Conservation (phyloP, 2,888 invertebrate genomes). For the Eupithecia centaureata region DNA sequence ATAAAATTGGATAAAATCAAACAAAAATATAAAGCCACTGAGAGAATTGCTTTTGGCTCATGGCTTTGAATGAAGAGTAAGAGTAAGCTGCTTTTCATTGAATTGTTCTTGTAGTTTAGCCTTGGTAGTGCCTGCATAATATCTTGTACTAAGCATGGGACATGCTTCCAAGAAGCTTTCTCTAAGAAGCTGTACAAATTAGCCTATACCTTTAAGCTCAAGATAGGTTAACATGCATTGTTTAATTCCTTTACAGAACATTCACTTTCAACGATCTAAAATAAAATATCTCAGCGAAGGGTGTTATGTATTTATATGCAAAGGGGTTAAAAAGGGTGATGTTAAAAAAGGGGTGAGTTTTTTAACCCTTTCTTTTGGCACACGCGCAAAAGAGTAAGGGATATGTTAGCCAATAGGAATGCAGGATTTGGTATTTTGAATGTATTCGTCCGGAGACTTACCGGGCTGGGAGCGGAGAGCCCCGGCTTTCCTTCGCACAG, state of each 20-base stretch:
- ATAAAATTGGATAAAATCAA: not conserved
- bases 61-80: not conserved
- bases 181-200: not conserved
- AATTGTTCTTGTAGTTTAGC: not conserved
- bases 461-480: conserved; percentile 53
- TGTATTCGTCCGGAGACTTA: conserved; percentile 66
- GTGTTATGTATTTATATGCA: conserved; percentile 47
- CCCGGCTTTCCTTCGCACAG: conserved; percentile 51
- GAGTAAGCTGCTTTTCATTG: not conserved
- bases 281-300: conserved; percentile 36
- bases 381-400: conserved; percentile 79
- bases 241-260: not conserved
- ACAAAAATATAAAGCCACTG: not conserved
- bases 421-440: conserved; percentile 69
- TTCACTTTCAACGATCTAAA: not conserved
- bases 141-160: not conserved
- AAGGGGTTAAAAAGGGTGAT: conserved; percentile 65
- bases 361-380: conserved; percentile 82
- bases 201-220: not conserved
- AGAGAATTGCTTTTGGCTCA: not conserved
- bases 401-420: conserved; percentile 73
- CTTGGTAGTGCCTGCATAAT: not conserved
- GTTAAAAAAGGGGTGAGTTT: conserved; percentile 72
- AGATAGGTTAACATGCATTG: not conserved
- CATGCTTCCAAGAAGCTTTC: not conserved